Evolutionary conservation across 2,113 vertebrate genomes (phyloP), one percentile per base, ranked within the genome.

Genomic region (Halichoerus grypus): DNA sequence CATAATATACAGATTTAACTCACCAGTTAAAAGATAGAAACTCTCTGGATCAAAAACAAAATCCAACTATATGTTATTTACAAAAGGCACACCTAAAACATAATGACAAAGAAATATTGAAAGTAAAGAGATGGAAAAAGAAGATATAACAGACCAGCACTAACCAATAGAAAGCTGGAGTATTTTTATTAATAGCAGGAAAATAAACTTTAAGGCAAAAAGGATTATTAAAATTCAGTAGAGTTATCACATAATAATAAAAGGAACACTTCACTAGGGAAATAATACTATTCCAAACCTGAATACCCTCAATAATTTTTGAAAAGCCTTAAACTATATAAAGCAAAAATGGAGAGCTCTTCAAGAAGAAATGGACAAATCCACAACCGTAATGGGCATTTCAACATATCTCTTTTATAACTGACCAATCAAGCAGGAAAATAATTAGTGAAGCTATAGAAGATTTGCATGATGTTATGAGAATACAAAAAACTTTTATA

Each of bases 21-120:
- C 69, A 88, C 42, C 77, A 92, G 55, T 89, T 81, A 89, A 89
- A 93, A 97, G 88, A 69, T 0, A 95, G 79, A 95, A 95, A 93
- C 46, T 65, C 72, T 93, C 79, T 89, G 46, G 61, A 80, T 93
- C 74, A 85, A 86, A 95, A 97, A 69, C 67, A 88, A 95, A 95
- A 90, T 57, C 71, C 90, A 97, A 36, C 26, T 95, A 93, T 63
- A 95, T 51, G 26, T 86, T 90, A 97, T 86, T 93, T 95, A 86
- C 18, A 97, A 97, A 95, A 97, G 72, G 63, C 65, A 67, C 26
- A 94, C 67, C 74, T 91, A 81, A 93, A 93, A 91, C 57, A 86
- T 82, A 83, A 91, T 57, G 88, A 88, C 82, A 91, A 91, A 95
- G 89, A 93, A 72, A 97, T 80, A 94, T 1, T 77, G 67, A 88